Evolutionary conservation across 1,140 invertebrate genomes (phyloP).

Genomic region (Phocides pigmalion): DNA sequence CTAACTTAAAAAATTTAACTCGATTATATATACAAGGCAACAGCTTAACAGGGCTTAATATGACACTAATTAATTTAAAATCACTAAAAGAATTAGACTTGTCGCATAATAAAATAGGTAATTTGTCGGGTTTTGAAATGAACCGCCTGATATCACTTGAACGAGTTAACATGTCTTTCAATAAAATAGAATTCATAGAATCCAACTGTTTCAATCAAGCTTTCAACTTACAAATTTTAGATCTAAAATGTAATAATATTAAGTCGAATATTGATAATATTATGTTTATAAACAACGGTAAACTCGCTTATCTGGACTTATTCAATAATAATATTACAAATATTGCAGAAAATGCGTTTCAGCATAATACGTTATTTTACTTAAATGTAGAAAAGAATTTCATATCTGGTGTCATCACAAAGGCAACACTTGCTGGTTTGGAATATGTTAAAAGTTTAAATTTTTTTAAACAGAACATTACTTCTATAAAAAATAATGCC

Average conservation of each 20-base stretch:
- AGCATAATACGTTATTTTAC: conserved; percentile 49
- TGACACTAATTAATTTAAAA: conserved; percentile 56
- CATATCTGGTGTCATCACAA: conserved; percentile 49
- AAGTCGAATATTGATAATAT: conserved; percentile 47
- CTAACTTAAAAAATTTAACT: conserved; percentile 45
- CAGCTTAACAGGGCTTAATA: conserved; percentile 47
- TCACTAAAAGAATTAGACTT: conserved; percentile 53
- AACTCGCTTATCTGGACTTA: conserved; percentile 55
- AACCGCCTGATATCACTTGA: conserved; percentile 53
- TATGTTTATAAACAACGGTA: conserved; percentile 57
- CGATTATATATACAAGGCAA: conserved; percentile 57
- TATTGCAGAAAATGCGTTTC: conserved; percentile 58
- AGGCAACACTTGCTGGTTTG: conserved; percentile 54
- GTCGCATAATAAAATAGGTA: conserved; percentile 52
- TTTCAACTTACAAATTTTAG: conserved; percentile 50
- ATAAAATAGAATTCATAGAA: conserved; percentile 56
- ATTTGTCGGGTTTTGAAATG: conserved; percentile 53
- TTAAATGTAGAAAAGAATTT: conserved; percentile 61
- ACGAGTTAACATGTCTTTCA: conserved; percentile 58
- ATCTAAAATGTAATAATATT: conserved; percentile 64
- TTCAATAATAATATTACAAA: conserved; percentile 57
- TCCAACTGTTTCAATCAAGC: conserved; percentile 61
- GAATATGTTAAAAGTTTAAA: conserved; percentile 45
- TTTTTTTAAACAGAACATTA: conserved; percentile 57
- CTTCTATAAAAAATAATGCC: conserved; percentile 45